A percentile compares a stretch with the other conserved stretches of the same genome.
phyloP scores from a whole-genome alignment of 2,113 vertebrate genomes.

The Malurus melanocephalus region DNA sequence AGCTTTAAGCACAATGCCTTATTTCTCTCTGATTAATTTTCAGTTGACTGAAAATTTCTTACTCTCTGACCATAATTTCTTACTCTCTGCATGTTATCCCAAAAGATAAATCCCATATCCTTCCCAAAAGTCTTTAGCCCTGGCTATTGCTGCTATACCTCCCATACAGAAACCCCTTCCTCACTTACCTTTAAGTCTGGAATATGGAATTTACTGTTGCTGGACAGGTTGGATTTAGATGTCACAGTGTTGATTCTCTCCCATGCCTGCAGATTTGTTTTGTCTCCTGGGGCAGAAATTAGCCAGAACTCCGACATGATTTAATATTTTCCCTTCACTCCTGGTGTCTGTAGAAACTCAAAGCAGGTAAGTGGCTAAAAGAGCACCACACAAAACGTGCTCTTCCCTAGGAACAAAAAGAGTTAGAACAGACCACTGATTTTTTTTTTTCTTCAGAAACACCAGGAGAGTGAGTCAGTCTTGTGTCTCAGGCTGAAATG shows the following conservation, averaged over 20 bases:
- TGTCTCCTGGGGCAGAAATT: conserved; percentile 91
- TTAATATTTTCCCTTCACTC: not conserved
- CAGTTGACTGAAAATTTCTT: not conserved
- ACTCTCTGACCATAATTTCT: not conserved
- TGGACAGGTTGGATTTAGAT: conserved; percentile 82
- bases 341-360: conserved; percentile 26
- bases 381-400: not conserved
- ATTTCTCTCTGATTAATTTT: not conserved
- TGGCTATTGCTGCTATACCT: not conserved
- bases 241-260: conserved; percentile 85
- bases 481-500: not conserved
- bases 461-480: conserved; percentile 4
- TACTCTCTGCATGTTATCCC: not conserved
- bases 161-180: not conserved
- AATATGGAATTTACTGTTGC: conserved; percentile 86
- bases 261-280: conserved; percentile 82
- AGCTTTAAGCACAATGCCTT: not conserved
- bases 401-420: not conserved
- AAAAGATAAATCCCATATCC: not conserved
- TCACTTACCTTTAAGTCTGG: conserved; percentile 90
- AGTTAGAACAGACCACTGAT: not conserved
- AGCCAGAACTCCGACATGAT: conserved; percentile 91
- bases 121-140: not conserved
- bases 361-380: not conserved
- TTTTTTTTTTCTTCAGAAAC: not conserved